Evolutionary conservation across 2,888 invertebrate genomes (phyloP).

Genomic region (Chymomyza amoena): DNA sequence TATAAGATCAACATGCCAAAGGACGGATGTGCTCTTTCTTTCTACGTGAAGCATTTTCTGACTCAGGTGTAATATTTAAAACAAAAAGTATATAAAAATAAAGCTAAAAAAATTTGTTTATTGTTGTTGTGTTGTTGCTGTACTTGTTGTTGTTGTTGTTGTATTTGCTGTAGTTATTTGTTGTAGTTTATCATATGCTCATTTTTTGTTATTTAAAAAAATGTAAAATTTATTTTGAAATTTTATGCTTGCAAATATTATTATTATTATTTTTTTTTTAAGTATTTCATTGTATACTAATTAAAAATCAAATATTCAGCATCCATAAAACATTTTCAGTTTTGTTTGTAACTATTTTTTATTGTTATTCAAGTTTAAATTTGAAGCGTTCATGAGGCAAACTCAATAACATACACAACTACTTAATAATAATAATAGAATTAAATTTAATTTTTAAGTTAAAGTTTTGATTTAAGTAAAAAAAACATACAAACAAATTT

Average conservation of each 20-base stretch:
- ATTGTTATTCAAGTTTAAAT: constrained; percentile 11
- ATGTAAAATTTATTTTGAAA: constrained; percentile 49
- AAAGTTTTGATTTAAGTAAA: background rate
- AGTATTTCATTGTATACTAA: constrained; percentile 34
- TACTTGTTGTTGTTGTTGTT: constrained; percentile 22
- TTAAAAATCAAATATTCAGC: constrained; percentile 48
- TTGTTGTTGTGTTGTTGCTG: constrained; percentile 16
- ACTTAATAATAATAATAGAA: constrained; percentile 30
- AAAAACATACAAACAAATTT: background rate
- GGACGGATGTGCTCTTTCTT: no score
- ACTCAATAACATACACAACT: constrained; percentile 66
- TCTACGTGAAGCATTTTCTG: no score
- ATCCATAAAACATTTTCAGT: constrained; percentile 50
- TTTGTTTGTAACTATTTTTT: constrained; percentile 15
- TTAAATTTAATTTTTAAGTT: background rate
- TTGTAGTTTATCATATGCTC: constrained; percentile 34
- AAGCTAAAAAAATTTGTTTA: constrained; percentile 22
- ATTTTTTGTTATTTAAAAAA: constrained; percentile 35
- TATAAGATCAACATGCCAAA: no score
- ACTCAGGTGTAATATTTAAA: no score
- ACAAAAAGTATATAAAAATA: constrained; percentile 3
- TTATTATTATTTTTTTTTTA: constrained; percentile 8
- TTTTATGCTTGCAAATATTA: constrained; percentile 20
- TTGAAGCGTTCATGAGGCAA: constrained; percentile 65
- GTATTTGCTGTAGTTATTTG: constrained; percentile 25